Evolutionary conservation across 2,113 vertebrate genomes (phyloP), one percentile per base, ranked within the genome.

Genomic region (Nibea albiflora): DNA sequence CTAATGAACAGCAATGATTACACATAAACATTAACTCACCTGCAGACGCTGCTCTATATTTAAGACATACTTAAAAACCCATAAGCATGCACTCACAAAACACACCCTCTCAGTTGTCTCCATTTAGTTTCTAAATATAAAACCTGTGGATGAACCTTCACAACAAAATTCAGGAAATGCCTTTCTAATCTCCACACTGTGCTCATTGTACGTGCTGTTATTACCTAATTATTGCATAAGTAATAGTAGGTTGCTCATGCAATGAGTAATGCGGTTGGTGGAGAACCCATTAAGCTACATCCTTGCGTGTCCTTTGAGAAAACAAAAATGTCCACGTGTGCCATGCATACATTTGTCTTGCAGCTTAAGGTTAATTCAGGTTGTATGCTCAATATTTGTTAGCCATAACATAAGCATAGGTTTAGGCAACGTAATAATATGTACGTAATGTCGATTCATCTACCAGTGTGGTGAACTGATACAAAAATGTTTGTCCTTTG

Each of bases 11-110:
- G 42, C 72, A 5, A 1, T 31, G 3, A 77, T 57, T 49, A 76
- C 68, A 77, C 47, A 49, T 89, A 87, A 87, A 92, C 86, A 89
- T 92, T 86, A 93, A 93, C 87, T 74, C 12, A 28, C 22, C 70
- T 46, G 50, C 66, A 78, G 47, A 50, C 20, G 5, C 63, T 62
- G 6, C 46, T 42, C 73, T 78, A 24, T 61, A 24, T 61, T 86
- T 79, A 74, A 46, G 77, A 76, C 49, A 69, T 74, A 63, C 67
- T 89, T 89, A 85, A 84, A 83, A 88, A 78, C 80, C 77, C 80
- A 86, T 87, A 35, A 78, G 31, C 68, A 88, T 66, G 73, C 80
- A 26, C 73, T 78, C 46, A 85, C 71, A 66, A 72, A 39, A 85
- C 79, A 83, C 83, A 76, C 80, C 77, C 87, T 63, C 54, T 62